Base-by-base conservation (phyloP, 2,797 vertebrate species). In the Rhinella marina region DNA sequence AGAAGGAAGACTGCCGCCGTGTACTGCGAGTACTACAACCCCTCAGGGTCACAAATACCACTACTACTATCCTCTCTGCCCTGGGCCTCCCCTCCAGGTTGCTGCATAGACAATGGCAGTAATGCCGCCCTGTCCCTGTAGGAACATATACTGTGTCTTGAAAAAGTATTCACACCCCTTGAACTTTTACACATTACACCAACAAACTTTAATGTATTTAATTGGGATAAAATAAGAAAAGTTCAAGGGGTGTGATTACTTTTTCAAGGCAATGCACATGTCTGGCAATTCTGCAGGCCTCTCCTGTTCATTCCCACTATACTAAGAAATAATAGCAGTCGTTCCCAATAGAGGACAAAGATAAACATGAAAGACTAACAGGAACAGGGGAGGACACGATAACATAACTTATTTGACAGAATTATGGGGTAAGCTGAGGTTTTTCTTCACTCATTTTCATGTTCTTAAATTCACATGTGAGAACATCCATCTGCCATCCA, bases 401-500 rank as follows among this genome's bases (percentile, higher is more conserved):
- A 54, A 54, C 23, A 77, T n/a, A 54, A 54, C 6, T 14, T 8
- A 54, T 76, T 50, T 52, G 13, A 77, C n/a, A 52, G 50, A 14
- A 77, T n/a, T 52, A 77, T 17, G 48, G 73, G 73, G 73, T 77
- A 54, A 77, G 25, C 48, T 77, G 73, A 54, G 23, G 23, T 77
- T 77, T 48, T 54, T 54, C 23, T 25, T 25, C 3, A 29, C 77
- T 79, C 75, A 77, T 57, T 21, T 59, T 80, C 29, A 64, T 19
- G 16, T 41, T 62, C 19, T 29, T 3, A 9, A 19, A 41, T 32
- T 52, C 21, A 48, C 73, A n/a, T 57, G 54, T 75, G 54, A 81
- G 79, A 27, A 48, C 56, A 41, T 72, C 66, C 59, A 56, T 81
- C 86, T 75, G 54, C 64, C 12, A 14, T 80, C 77, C 50, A 78